Evolutionary conservation across 2,113 vertebrate species (phyloP).

Genomic region (Jaculus jaculus): DNA sequence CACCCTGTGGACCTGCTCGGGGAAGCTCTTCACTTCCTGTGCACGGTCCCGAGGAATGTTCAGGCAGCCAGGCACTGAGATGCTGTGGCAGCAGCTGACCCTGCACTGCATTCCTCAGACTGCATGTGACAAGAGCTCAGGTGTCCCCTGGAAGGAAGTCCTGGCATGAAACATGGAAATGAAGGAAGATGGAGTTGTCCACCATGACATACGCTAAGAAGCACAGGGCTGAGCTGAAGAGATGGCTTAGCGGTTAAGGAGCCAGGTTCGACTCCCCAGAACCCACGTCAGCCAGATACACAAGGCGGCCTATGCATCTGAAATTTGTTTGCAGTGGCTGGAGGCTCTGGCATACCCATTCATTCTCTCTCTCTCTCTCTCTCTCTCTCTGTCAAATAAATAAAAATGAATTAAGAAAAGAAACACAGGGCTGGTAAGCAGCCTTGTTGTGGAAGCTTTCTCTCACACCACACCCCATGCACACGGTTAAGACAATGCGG

Average conservation of each 20-base stretch:
- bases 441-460: too few relatives aligned
- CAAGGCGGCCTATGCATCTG: too few relatives aligned
- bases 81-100: too few relatives aligned
- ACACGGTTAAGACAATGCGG: slow-evolving; percentile 68
- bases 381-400: too few relatives aligned
- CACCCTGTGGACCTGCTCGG: too few relatives aligned
- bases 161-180: neutral
- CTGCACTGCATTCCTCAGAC: neutral
- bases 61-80: neutral
- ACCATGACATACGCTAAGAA: fast-evolving
- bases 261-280: too few relatives aligned
- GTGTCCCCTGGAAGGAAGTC: neutral
- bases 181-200: neutral
- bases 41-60: neutral
- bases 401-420: too few relatives aligned
- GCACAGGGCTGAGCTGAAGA: neutral
- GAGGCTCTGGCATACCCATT: too few relatives aligned
- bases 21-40: neutral
- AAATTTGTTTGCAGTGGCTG: too few relatives aligned
- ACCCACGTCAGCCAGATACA: too few relatives aligned
- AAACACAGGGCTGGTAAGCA: neutral
- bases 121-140: neutral
- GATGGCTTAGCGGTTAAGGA: too few relatives aligned
- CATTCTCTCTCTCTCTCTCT: too few relatives aligned
- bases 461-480: slow-evolving; percentile 60